These are phyloP conservation scores for Sweltsa coloradensis DNA, from an alignment of 1,140 invertebrate species.

Conservation along the genomic window DNA sequence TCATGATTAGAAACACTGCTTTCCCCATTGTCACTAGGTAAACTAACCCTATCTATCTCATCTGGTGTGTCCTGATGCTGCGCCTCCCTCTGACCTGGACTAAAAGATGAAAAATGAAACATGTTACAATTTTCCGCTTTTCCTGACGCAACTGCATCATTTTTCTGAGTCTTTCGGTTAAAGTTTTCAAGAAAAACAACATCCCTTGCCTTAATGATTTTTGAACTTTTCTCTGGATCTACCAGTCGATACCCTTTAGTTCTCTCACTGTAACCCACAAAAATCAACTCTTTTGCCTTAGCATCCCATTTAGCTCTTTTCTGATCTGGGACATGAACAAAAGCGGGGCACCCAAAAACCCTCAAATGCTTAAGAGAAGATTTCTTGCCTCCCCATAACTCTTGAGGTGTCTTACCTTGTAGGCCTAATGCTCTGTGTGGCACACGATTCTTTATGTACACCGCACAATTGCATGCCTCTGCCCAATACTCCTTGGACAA, in stretches of 20 bases:
- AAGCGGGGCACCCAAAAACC: conserved; percentile 17
- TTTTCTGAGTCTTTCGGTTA: too few relatives aligned
- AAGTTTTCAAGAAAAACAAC: conserved; percentile 13
- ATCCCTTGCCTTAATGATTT: conserved; percentile 5
- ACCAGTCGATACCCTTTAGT: conserved; percentile 17
- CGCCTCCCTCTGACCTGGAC: too few relatives aligned
- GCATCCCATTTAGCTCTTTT: conserved; percentile 14
- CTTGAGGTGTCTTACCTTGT: neutral
- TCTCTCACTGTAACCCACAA: conserved; percentile 15
- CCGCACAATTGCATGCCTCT: conserved; percentile 28
- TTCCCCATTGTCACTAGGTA: too few relatives aligned
- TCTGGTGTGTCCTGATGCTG: too few relatives aligned
- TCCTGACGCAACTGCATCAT: too few relatives aligned
- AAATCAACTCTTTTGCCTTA: conserved; percentile 8
- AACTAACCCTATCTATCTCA: too few relatives aligned
- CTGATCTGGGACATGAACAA: conserved; percentile 7
- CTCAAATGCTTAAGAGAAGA: conserved; percentile 10
- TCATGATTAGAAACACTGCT: too few relatives aligned
- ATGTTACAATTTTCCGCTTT: too few relatives aligned
- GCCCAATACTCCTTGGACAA: conserved; percentile 27
- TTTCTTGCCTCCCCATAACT: conserved; percentile 13
- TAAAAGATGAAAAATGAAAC: too few relatives aligned
- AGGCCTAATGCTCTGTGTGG: neutral
- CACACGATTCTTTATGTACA: conserved; percentile 30
- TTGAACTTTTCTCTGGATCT: conserved; percentile 1